Percentiles rank a stretch among this genome's conserved stretches.
phyloP scores from a whole-genome alignment of 2,888 invertebrate genomes.

The Eristalinus sepulchralis region DNA sequence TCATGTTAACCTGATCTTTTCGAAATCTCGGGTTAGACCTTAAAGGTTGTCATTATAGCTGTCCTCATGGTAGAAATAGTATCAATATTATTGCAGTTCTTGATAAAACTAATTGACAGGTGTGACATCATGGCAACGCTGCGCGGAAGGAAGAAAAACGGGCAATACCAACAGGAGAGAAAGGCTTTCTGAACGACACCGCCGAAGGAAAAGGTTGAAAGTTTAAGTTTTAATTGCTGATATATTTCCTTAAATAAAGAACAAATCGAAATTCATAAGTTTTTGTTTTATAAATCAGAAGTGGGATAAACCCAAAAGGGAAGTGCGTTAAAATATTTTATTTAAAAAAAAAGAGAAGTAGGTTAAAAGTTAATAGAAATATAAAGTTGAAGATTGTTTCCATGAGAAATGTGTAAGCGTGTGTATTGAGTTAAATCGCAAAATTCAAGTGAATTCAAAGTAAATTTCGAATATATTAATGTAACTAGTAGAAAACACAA shows the following conservation, averaged over 20 bases:
- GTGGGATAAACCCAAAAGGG: conserved; percentile 2
- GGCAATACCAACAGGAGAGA: neutral
- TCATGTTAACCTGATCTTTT: too few species aligned
- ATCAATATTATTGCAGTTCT: too few species aligned
- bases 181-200: neutral
- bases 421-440: neutral
- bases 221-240: neutral
- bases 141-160: neutral
- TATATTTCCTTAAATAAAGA: neutral
- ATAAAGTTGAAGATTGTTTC: neutral
- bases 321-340: neutral
- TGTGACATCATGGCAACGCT: neutral
- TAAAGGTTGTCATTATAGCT: too few species aligned
- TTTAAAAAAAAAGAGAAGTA: neutral
- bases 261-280: neutral
- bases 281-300: neutral
- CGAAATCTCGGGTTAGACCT: too few species aligned
- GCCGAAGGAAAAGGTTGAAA: neutral
- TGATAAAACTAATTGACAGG: too few species aligned
- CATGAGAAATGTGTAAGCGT: neutral
- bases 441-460: neutral
- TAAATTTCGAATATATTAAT: neutral
- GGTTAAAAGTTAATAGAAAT: neutral
- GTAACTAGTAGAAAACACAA: neutral
- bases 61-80: too few species aligned